Conservation (phyloP, 2,113 vertebrate genomes). For the Turnix velox region DNA sequence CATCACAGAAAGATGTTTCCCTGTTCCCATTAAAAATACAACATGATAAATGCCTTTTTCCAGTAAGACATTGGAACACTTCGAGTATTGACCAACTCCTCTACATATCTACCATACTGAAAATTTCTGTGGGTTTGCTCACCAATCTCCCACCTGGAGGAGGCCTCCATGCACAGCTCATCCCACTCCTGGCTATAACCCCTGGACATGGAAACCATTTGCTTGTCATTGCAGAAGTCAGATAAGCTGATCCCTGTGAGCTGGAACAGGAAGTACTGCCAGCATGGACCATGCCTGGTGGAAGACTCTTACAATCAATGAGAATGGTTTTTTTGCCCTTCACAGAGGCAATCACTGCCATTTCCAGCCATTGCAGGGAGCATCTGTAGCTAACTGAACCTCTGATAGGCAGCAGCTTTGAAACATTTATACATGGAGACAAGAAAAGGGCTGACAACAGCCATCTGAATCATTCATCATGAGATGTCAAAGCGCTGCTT, state of each 20-base stretch:
- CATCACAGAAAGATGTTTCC: background rate
- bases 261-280: rapidly evolving
- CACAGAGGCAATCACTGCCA: background rate
- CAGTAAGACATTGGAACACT: rapidly evolving
- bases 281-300: rapidly evolving
- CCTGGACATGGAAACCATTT: background rate
- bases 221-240: rapidly evolving
- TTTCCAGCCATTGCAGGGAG: background rate
- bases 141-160: rapidly evolving
- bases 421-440: rapidly evolving
- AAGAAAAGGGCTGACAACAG: background rate
- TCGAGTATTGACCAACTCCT: background rate
- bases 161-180: background rate
- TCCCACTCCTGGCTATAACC: background rate
- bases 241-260: background rate
- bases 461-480: rapidly evolving
- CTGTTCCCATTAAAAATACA: background rate
- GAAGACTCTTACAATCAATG: background rate
- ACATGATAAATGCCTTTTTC: background rate
- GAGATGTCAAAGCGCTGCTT: background rate
- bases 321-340: background rate
- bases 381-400: background rate
- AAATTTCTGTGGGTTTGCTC: background rate
- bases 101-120: background rate
- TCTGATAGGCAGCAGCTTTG: background rate